Evolutionary conservation across 2,888 invertebrate species (phyloP).

Genomic region (Apeira syringaria): DNA sequence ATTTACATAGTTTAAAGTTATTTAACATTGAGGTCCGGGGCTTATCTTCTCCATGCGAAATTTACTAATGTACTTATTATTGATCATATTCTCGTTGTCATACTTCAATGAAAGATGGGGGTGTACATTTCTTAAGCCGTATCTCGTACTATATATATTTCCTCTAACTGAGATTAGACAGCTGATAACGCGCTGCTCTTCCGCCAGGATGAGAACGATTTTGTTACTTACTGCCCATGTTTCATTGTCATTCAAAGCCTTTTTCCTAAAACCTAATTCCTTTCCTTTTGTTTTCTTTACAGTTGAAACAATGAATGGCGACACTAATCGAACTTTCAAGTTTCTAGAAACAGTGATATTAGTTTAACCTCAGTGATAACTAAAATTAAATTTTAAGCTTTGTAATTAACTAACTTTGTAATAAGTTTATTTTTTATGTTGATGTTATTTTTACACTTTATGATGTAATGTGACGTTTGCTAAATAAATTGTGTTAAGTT

Average conservation of each 20-base stretch:
- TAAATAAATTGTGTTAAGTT: conserved; percentile 33
- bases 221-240: not conserved
- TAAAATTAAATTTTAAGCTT: too few relatives aligned
- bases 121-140: too few relatives aligned
- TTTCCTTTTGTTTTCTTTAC: conserved; percentile 52
- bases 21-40: too few relatives aligned
- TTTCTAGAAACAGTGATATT: conserved; percentile 39
- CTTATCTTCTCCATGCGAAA: too few relatives aligned
- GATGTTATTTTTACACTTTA: conserved; percentile 2
- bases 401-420: conserved; percentile 24
- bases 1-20: too few relatives aligned
- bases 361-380: too few relatives aligned
- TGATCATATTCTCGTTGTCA: too few relatives aligned
- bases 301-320: conserved; percentile 52
- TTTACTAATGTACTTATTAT: too few relatives aligned
- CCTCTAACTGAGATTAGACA: too few relatives aligned
- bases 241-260: conserved; percentile 5
- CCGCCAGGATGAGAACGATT: not conserved
- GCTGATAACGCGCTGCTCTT: too few relatives aligned
- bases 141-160: too few relatives aligned
- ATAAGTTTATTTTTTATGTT: conserved; percentile 33
- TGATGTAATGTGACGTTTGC: conserved; percentile 28
- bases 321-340: conserved; percentile 29
- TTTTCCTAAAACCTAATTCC: conserved; percentile 50
- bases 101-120: too few relatives aligned